phyloP scores from a whole-genome alignment of 2,888 invertebrate genomes.

The Tetropium fuscum region DNA sequence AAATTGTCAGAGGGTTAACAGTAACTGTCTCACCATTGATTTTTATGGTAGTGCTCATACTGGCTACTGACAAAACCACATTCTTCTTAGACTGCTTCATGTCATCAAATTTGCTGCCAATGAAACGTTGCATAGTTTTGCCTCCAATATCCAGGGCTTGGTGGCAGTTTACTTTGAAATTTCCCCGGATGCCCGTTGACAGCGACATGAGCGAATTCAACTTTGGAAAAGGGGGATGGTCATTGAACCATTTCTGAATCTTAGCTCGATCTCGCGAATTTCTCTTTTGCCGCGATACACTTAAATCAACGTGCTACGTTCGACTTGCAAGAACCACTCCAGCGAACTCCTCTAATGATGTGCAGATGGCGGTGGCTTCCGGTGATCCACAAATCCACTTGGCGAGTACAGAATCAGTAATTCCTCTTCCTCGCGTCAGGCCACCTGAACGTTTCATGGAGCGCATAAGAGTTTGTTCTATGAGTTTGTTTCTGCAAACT shows the following conservation, averaged over 20 bases:
- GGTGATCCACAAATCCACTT: slow-evolving; percentile 14
- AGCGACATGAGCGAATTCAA: not conserved
- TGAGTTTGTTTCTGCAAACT: no score
- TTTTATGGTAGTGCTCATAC: slow-evolving; percentile 1
- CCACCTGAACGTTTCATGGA: slow-evolving; percentile 12
- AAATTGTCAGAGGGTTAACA: slow-evolving; percentile 7
- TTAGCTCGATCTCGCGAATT: no score
- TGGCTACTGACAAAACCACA: slow-evolving; percentile 6
- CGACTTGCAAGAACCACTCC: slow-evolving; percentile 12
- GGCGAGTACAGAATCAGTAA: slow-evolving; percentile 12
- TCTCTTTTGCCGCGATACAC: no score
- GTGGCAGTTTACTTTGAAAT: not conserved
- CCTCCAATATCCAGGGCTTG: not conserved
- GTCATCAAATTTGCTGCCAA: slow-evolving; percentile 6
- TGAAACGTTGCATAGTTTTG: slow-evolving; percentile 8
- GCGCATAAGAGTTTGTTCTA: slow-evolving; percentile 11
- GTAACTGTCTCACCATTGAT: not conserved
- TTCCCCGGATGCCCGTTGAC: not conserved
- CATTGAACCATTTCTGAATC: not conserved
- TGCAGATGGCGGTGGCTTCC: slow-evolving; percentile 17
- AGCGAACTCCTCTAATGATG: slow-evolving; percentile 17
- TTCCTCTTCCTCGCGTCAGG: slow-evolving; percentile 14
- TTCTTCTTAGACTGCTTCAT: slow-evolving; percentile 6
- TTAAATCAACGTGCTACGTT: slow-evolving; percentile 19
- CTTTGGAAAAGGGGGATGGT: not conserved